Evolutionary conservation across 2,888 invertebrate species (phyloP), one percentile per base, ranked within the genome.

Genomic region (Synergus itoensis): DNA sequence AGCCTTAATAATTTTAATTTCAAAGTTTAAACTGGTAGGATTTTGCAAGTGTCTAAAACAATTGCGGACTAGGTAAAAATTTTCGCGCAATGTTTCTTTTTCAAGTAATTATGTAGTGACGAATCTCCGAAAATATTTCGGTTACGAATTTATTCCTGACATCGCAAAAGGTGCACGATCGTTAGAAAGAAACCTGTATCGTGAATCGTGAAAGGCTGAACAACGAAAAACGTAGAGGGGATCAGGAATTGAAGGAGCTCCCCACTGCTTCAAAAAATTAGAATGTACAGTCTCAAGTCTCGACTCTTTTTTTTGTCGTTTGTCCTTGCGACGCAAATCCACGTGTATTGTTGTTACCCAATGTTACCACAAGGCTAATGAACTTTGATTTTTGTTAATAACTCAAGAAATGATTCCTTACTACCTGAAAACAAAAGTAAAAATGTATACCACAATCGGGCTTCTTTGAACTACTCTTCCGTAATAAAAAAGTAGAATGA

Each of bases 191-290:
- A 73, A 73, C 73, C 53, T 73, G 73, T 73, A 48, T 73, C 36
- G 41, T 65, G 64, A 36, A 64, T 73, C 69, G n/a, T 53, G 73
- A n/a, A 53, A 73, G 73, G 53, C n/a, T 73, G 73, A n/a, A 73
- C 53, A 16, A n/a, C 36, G 28, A 73, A 73, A 16, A 73, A 11
- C 53, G n/a, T 53, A n/a, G 28, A 73, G 16, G 28, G 53, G 48
- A 53, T 48, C n/a, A 73, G 73, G 73, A 73, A 73, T 36, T 45
- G 69, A 69, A 73, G 73, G 48, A 73, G 36, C 73, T 73, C 36
- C 73, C 73, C 73, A 36, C 73, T 73, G 53, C 73, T 73, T 73
- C 53, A 73, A 73, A 73, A 73, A 73, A 73, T 73, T 73, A 73
- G 73, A 73, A 73, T 73, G 73, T 73, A 53, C 53, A 45, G 28